phyloP scores from a whole-genome alignment of 2,113 vertebrate species.

The Platichthys stellatus region DNA sequence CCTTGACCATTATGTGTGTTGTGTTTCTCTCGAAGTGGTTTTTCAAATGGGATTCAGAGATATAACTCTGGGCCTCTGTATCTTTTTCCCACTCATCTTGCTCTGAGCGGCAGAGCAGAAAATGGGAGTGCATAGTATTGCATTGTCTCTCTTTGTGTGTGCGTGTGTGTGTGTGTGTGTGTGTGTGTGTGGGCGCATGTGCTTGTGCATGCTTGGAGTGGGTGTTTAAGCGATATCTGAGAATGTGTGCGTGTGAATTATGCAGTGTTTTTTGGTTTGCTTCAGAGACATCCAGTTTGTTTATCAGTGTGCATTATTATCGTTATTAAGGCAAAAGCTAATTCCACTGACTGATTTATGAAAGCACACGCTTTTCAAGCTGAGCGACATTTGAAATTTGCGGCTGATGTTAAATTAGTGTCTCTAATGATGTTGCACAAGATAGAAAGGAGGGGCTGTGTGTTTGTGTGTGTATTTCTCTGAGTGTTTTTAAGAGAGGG shows the following conservation, averaged over 20 bases:
- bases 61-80: conserved; percentile 41
- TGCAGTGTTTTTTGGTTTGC: conserved; percentile 23
- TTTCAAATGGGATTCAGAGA: conserved; percentile 50
- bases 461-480: conserved; percentile 12
- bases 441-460: background rate
- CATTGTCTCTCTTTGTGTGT: conserved; percentile 16
- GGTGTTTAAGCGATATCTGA: conserved; percentile 56
- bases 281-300: conserved; percentile 26
- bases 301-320: conserved; percentile 14
- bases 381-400: conserved; percentile 42
- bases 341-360: conserved; percentile 33
- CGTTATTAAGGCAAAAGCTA: conserved; percentile 10
- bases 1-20: conserved; percentile 39
- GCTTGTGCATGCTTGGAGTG: conserved; percentile 51
- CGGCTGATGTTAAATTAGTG: conserved; percentile 15
- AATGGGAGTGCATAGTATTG: conserved; percentile 48
- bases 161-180: background rate
- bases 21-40: conserved; percentile 40
- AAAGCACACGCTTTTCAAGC: conserved; percentile 22
- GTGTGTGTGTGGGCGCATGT: conserved; percentile 5
- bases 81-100: conserved; percentile 65
- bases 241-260: conserved; percentile 47
- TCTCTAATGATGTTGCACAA: conserved; percentile 32
- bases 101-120: conserved; percentile 58
- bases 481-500: too few species aligned